Conservation (phyloP, 2,888 invertebrate genomes). For the Drosophila meridionalis region DNA sequence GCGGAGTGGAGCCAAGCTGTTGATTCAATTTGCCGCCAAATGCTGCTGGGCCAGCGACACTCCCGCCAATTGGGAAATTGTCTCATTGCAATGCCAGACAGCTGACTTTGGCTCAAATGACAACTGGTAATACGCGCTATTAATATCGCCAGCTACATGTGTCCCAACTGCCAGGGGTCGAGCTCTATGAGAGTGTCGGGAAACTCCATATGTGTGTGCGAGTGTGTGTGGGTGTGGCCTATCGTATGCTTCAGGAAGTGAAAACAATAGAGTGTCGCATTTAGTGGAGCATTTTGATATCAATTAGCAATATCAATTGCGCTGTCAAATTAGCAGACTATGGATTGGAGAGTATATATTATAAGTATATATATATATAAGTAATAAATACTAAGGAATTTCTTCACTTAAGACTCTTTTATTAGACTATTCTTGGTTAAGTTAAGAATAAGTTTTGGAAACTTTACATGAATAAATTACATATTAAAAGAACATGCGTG, state of each 20-base stretch:
- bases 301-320: constrained; percentile 25
- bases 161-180: constrained; percentile 35
- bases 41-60: constrained; percentile 48
- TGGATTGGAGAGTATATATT: background rate
- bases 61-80: constrained; percentile 72
- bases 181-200: constrained; percentile 3
- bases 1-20: constrained; percentile 26
- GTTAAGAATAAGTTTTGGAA: too few relatives aligned
- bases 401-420: background rate
- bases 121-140: constrained; percentile 77
- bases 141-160: constrained; percentile 64
- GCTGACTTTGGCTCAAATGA: constrained; percentile 72
- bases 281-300: constrained; percentile 18
- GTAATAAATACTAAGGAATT: background rate
- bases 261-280: constrained; percentile 6
- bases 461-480: too few relatives aligned
- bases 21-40: constrained; percentile 63
- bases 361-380: background rate
- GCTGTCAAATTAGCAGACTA: constrained; percentile 2
- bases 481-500: too few relatives aligned
- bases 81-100: constrained; percentile 71
- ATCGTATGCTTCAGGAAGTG: constrained; percentile 36
- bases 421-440: background rate
- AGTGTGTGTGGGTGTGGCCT: constrained; percentile 39
- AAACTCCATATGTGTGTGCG: background rate